Evolutionary conservation across 2,888 invertebrate genomes (phyloP).

Genomic region (Leptinotarsa peninsularis): DNA sequence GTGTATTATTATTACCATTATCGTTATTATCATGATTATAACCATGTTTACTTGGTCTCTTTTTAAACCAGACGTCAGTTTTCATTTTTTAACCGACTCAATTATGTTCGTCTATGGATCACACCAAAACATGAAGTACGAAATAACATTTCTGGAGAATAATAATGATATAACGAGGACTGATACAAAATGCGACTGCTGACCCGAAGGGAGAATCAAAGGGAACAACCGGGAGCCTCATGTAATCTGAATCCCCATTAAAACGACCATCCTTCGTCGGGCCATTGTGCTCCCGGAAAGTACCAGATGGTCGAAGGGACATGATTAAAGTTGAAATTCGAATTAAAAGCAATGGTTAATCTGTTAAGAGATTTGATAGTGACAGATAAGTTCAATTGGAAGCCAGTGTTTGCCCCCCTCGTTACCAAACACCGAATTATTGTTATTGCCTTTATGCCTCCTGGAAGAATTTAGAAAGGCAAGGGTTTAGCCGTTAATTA

Average conservation of each 20-base stretch:
- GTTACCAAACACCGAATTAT: conserved; percentile 41
- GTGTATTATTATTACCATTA: too few relatives aligned
- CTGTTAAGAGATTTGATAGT: conserved; percentile 61
- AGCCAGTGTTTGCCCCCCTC: conserved; percentile 53
- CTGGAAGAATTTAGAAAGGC: conserved; percentile 1
- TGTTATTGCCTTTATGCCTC: conserved; percentile 40
- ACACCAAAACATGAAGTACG: too few relatives aligned
- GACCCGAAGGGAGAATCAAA: conserved; percentile 41
- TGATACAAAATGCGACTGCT: conserved; percentile 15
- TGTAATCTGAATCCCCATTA: conserved; percentile 62
- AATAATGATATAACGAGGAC: not conserved
- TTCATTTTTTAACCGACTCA: too few relatives aligned
- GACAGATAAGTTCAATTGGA: conserved; percentile 63
- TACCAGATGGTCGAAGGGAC: conserved; percentile 65
- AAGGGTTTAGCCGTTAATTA: conserved; percentile 21
- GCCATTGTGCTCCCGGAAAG: conserved; percentile 56
- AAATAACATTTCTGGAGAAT: too few relatives aligned
- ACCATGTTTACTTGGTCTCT: too few relatives aligned
- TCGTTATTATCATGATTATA: too few relatives aligned
- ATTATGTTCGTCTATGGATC: too few relatives aligned
- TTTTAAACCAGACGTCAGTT: too few relatives aligned
- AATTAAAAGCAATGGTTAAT: conserved; percentile 63
- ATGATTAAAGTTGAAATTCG: conserved; percentile 66
- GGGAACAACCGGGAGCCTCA: conserved; percentile 45
- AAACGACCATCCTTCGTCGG: conserved; percentile 53